Evolutionary conservation across 1,140 invertebrate species (phyloP), one percentile per base, ranked within the genome.

Genomic region (Daktulosphaira vitifoliae): DNA sequence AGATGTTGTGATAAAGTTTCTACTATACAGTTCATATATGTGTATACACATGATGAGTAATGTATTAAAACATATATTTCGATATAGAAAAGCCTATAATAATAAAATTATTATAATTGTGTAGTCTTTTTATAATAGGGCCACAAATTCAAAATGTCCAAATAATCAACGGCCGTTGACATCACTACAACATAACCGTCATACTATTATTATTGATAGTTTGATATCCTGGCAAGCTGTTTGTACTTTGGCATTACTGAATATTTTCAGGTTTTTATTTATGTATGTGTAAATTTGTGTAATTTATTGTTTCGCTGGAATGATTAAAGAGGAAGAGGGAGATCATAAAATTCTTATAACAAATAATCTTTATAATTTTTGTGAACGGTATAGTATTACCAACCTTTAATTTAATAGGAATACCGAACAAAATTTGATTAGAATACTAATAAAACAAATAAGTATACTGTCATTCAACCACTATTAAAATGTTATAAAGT

Each of bases 1-100:
- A 62, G 56, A 62, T 62, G 56, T 15, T 48, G 42, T 20, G 25
- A 38, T 59, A 44, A n/a, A n/a, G n/a, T n/a, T n/a, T n/a, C n/a
- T 18, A 59, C 29, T 11, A 11, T 33, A 33, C 29, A 33, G 29
- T 33, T 6, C 29, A 33, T 33, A 33, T 33, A 33, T 33, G 11
- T 11, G 11, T 33, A 33, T 33, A 33, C 11, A 33, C 5, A 33
- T 33, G 11, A 33, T 33, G 11, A 6, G 29, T 33, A 33, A 6
- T 6, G 11, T 11, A 33, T 33, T 25, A 59, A 62, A 62, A 62
- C 23, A 33, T 29, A 62, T 48, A 48, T 44, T 2, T 62, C 13
- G 18, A 46, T 25, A 23, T 25, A 25, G 25, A 59, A 7, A 23
- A 46, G 16, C 42, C 56, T 20, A 29, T 33, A 62, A 62, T 48